phyloP scores from a whole-genome alignment of 2,797 vertebrate species.

The Moxostoma hubbsi region DNA sequence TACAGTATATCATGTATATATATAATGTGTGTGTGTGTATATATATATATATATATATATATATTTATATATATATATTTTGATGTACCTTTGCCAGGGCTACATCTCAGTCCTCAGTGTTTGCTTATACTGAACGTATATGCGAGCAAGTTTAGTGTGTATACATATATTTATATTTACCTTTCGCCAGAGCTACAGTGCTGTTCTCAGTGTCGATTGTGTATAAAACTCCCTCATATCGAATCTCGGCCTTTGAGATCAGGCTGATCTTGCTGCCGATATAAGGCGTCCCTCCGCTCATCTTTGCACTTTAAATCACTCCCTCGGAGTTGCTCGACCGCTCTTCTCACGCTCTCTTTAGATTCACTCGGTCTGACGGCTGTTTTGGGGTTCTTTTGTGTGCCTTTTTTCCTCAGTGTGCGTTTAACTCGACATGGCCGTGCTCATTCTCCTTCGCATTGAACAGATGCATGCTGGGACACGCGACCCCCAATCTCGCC shows the following conservation, averaged over 20 bases:
- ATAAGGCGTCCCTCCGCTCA: conserved; percentile 97
- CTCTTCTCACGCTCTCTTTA: not conserved
- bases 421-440: conserved; percentile 85
- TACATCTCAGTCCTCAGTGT: not conserved
- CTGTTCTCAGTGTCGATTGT: conserved; percentile 95
- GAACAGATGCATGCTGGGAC: not conserved
- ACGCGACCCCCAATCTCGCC: not conserved
- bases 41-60: too few species aligned
- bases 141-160: not conserved
- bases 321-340: conserved; percentile 7
- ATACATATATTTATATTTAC: conserved; percentile 64
- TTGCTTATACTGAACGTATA: not conserved
- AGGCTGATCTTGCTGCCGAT: conserved; percentile 97
- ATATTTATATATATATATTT: too few species aligned
- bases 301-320: conserved; percentile 57
- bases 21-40: too few species aligned
- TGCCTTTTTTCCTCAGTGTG: conserved; percentile 25
- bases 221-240: conserved; percentile 91
- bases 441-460: conserved; percentile 75
- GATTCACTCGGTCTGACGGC: not conserved
- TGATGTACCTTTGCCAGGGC: not conserved
- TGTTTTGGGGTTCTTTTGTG: conserved; percentile 1
- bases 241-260: conserved; percentile 92
- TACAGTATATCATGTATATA: conserved; percentile 79
- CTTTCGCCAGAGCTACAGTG: conserved; percentile 96